Evolutionary conservation across 2,797 vertebrate genomes (phyloP), one percentile per base, ranked within the genome.

Genomic region (Pampus argenteus): DNA sequence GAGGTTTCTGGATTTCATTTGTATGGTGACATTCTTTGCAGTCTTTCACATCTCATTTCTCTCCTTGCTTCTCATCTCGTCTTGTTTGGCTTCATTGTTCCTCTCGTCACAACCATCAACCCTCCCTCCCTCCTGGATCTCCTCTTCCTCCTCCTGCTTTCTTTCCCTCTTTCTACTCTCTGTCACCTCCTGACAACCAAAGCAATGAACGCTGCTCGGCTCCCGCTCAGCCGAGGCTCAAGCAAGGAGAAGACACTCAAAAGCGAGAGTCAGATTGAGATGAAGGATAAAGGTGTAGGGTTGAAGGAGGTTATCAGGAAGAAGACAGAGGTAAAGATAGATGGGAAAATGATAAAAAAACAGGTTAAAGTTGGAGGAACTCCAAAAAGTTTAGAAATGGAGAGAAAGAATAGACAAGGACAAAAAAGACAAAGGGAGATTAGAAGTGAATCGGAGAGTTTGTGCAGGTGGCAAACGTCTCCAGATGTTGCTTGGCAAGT

Each of bases 21-120:
- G 15, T 18, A 23, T 51, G 58, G 65, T 45, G 4, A 50, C 45
- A 31, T 40, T 47, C 64, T 59, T 54, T 62, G 54, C 38, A 23
- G 0, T 44, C 56, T 51, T 56, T 67, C 52, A 8, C 31, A 29
- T 54, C 58, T 68, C 50, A 36, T 63, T 58, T 51, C 59, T 14
- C 42, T 56, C 26, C 5, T 44, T 9, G 4, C 50, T 51, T 74
- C 69, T 66, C 74, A 58, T 51, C 50, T 68, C 7, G 54, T 65
- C 55, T 17, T 56, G 76, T 77, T 77, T 57, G 31, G 50, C 57
- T 82, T 72, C 58, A 70, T 66, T 62, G 74, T 77, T 75, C 20
- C 25, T 52, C 14, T 48, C 71, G 65, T 71, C 74, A 63, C 25
- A 70, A 22, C 40, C 34, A 3, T 78, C 79, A 68, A 4, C 50